phyloP scores from a whole-genome alignment of 2,797 vertebrate species.

The Tragopan temminckii region DNA sequence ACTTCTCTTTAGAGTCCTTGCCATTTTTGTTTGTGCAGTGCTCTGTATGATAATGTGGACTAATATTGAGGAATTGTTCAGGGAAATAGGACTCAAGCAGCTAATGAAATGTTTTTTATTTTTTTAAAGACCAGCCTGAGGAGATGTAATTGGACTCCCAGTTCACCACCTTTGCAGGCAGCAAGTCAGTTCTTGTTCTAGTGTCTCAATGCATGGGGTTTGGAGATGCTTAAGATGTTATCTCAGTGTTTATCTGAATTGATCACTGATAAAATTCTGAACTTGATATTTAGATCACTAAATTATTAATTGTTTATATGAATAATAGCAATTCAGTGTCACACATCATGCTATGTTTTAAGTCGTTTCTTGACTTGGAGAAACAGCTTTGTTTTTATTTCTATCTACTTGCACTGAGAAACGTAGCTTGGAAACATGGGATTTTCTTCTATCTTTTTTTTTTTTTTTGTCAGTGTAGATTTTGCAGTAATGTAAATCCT shows the following conservation, averaged over 20 bases:
- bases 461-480: neutral
- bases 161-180: neutral
- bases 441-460: neutral
- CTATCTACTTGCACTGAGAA: neutral
- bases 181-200: neutral
- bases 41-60: neutral
- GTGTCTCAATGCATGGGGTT: neutral
- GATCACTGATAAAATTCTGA: neutral
- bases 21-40: neutral
- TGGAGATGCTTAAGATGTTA: neutral
- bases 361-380: neutral
- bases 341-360: neutral
- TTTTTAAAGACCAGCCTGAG: rapidly evolving
- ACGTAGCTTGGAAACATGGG: neutral
- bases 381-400: neutral
- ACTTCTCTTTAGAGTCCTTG: neutral
- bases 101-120: neutral
- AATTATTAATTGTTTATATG: neutral
- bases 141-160: neutral
- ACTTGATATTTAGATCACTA: neutral
- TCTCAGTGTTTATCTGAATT: rapidly evolving
- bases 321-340: neutral
- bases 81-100: neutral
- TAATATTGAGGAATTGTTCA: rapidly evolving
- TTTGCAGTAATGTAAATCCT: neutral